These are phyloP conservation scores for Aphyosemion australe DNA, from an alignment of 2,113 vertebrate genomes.

Conservation along the genomic window DNA sequence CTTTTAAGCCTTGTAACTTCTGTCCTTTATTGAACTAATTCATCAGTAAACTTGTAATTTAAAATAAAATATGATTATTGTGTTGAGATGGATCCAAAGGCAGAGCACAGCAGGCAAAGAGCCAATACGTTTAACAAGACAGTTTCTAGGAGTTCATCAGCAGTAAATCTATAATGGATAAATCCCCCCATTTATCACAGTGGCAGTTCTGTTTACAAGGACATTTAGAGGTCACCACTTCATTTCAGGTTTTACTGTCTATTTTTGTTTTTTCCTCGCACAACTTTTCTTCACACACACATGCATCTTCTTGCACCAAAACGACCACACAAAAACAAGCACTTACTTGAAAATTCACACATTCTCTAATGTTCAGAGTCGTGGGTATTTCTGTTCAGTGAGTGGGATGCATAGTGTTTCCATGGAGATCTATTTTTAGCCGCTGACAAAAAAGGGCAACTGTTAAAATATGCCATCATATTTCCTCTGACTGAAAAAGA, in stretches of 20 bases:
- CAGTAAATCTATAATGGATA: too few relatives aligned
- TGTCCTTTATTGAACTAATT: too few relatives aligned
- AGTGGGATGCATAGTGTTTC: conserved; percentile 81
- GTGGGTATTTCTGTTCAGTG: conserved; percentile 67
- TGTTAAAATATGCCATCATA: conserved; percentile 79
- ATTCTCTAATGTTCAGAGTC: conserved; percentile 55
- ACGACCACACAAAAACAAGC: conserved; percentile 1
- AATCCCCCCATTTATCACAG: neutral
- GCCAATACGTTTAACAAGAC: too few relatives aligned
- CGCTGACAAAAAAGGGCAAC: conserved; percentile 65
- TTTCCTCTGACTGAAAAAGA: conserved; percentile 45
- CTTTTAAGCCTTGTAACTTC: too few relatives aligned
- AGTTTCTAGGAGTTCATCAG: too few relatives aligned
- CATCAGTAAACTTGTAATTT: too few relatives aligned
- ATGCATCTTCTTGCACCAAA: conserved; percentile 2
- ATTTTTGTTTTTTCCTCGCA: neutral
- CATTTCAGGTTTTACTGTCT: neutral
- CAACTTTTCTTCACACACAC: neutral
- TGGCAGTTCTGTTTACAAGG: conserved; percentile 28
- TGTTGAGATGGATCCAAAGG: too few relatives aligned
- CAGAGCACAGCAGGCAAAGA: too few relatives aligned
- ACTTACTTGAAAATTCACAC: conserved; percentile 44
- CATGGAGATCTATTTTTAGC: conserved; percentile 84
- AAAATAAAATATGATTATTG: too few relatives aligned
- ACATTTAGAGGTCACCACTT: conserved; percentile 61